phyloP scores from a whole-genome alignment of 2,888 invertebrate genomes.

The Pseudanteris insignis region DNA sequence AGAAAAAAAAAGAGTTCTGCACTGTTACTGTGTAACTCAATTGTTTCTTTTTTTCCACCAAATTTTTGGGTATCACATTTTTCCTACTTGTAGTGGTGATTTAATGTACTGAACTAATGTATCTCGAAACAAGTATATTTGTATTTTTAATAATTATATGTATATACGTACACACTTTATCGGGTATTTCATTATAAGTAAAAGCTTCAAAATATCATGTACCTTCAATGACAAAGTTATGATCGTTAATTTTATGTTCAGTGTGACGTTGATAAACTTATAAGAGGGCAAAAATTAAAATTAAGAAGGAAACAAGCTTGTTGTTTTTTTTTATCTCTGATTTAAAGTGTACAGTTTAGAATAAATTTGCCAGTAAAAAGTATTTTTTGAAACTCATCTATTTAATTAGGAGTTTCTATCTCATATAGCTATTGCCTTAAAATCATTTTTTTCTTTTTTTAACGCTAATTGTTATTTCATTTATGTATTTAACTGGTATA shows the following conservation, averaged over 20 bases:
- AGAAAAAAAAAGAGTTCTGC: slow-evolving; percentile 3
- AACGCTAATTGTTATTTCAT: too few species aligned
- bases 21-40: slow-evolving; percentile 4
- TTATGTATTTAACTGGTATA: too few species aligned
- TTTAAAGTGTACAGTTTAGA: neutral
- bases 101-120: slow-evolving; percentile 23
- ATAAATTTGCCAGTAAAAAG: neutral
- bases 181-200: slow-evolving; percentile 43
- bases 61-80: slow-evolving; percentile 10
- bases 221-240: slow-evolving; percentile 12
- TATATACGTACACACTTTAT: slow-evolving; percentile 46
- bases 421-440: too few species aligned
- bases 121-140: slow-evolving; percentile 20
- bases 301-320: too few species aligned
- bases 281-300: neutral
- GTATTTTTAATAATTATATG: slow-evolving; percentile 37
- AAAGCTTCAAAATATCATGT: slow-evolving; percentile 21
- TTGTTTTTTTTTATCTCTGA: too few species aligned
- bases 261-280: slow-evolving; percentile 16
- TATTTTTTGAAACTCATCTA: too few species aligned
- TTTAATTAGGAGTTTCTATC: too few species aligned
- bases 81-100: slow-evolving; percentile 14
- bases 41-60: slow-evolving; percentile 7
- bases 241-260: slow-evolving; percentile 30
- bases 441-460: slow-evolving; percentile 1